These are phyloP conservation scores for Tuberolachnus salignus DNA, from an alignment of 2,888 invertebrate species.

Conservation along the genomic window DNA sequence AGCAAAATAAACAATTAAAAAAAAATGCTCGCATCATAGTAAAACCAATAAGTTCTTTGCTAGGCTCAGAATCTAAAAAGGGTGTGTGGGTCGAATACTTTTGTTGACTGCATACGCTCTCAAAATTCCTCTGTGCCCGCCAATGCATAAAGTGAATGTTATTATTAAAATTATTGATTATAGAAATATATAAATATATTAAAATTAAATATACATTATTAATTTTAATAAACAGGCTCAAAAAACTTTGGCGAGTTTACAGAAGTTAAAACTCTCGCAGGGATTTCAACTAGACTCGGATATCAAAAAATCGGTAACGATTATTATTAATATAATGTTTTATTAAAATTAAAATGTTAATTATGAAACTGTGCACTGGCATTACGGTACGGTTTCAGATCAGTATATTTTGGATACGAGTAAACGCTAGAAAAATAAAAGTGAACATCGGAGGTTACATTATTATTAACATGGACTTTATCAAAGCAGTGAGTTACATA, in stretches of 20 bases:
- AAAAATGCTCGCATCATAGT: too few relatives aligned
- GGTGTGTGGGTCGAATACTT: too few relatives aligned
- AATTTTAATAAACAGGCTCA: neutral
- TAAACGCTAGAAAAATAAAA: neutral
- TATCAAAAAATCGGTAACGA: slow-evolving; percentile 6
- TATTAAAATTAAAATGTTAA: too few relatives aligned
- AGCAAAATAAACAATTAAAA: too few relatives aligned
- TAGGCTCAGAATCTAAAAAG: too few relatives aligned
- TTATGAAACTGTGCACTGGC: too few relatives aligned
- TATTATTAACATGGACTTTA: slow-evolving; percentile 14
- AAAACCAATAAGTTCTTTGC: too few relatives aligned
- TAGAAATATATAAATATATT: too few relatives aligned
- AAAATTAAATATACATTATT: too few relatives aligned
- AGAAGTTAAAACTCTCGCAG: slow-evolving; percentile 2
- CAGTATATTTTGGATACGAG: slow-evolving; percentile 12
- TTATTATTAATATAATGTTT: neutral
- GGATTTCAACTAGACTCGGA: neutral
- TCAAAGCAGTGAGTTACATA: slow-evolving; percentile 20
- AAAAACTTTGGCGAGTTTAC: slow-evolving; percentile 15
- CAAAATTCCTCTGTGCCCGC: too few relatives aligned
- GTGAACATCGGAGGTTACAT: slow-evolving; percentile 10
- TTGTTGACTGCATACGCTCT: too few relatives aligned
- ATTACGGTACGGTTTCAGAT: neutral
- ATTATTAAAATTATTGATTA: neutral
- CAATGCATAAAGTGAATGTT: too few relatives aligned